phyloP scores from a whole-genome alignment of 2,797 vertebrate species.

The Catamblyrhynchus diadema region DNA sequence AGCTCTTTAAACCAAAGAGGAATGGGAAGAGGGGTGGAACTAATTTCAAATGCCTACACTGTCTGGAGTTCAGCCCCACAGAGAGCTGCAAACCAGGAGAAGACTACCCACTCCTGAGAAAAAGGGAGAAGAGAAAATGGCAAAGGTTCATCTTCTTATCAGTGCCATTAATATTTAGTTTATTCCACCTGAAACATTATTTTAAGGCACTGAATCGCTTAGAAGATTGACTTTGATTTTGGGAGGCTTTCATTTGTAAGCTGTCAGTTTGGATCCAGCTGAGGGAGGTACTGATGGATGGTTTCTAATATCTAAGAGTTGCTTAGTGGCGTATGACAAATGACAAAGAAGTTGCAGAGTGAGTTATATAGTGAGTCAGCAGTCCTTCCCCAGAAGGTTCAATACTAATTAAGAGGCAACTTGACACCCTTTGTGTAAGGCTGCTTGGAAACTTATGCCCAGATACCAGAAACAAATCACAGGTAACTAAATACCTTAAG shows the following conservation, averaged over 20 bases:
- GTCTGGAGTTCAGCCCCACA: background rate
- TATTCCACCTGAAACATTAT: background rate
- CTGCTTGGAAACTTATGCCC: background rate
- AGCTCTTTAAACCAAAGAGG: background rate
- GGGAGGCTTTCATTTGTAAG: conserved; percentile 50
- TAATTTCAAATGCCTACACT: background rate
- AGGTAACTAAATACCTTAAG: background rate
- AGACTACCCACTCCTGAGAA: background rate
- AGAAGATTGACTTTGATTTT: conserved; percentile 60
- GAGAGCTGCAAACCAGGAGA: background rate
- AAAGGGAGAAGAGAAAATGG: background rate
- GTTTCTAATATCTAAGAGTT: conserved; percentile 43
- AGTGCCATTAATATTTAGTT: conserved; percentile 12
- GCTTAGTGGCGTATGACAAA: conserved; percentile 37
- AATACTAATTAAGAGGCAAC: conserved; percentile 51
- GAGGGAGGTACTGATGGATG: conserved; percentile 47
- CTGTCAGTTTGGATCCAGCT: conserved; percentile 47
- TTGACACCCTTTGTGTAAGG: background rate
- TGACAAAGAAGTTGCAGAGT: conserved; percentile 35
- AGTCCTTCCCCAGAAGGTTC: conserved; percentile 47
- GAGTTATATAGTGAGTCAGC: conserved; percentile 60
- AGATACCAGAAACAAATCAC: conserved; percentile 6
- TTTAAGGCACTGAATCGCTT: background rate
- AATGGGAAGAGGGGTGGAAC: background rate
- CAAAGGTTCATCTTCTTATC: background rate